phyloP scores from a whole-genome alignment of 2,113 vertebrate genomes.

The Tylochromis polylepis region DNA sequence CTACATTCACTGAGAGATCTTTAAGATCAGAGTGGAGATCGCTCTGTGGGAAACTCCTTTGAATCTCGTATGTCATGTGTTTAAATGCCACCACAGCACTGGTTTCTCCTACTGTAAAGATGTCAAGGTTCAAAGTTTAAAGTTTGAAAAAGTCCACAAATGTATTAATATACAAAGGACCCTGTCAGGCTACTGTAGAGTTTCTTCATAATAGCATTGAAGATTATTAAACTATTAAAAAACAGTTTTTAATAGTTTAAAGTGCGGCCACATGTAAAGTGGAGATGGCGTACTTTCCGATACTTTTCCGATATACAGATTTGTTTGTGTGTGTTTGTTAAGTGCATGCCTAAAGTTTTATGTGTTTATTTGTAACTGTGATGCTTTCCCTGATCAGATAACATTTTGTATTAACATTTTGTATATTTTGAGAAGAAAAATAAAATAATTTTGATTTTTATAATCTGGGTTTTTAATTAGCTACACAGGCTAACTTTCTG shows the following conservation, averaged over 20 bases:
- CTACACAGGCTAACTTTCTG: not conserved
- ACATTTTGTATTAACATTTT: not conserved
- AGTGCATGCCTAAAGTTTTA: not conserved
- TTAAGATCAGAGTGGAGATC: not conserved
- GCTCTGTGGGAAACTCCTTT: not conserved
- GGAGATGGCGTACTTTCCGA: not conserved
- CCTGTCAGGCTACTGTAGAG: not conserved
- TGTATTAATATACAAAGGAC: not conserved
- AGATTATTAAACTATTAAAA: not conserved
- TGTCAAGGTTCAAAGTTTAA: not conserved
- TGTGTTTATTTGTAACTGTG: not conserved
- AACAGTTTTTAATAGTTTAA: not conserved
- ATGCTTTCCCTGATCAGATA: not conserved
- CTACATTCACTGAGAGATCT: not conserved
- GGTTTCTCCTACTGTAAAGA: not conserved
- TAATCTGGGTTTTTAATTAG: not conserved
- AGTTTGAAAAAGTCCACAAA: not conserved
- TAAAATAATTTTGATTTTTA: not conserved
- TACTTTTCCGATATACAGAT: not conserved
- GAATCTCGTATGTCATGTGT: not conserved
- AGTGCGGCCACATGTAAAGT: not conserved
- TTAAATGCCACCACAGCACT: not conserved
- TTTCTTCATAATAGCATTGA: not conserved
- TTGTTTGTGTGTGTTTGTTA: not conserved
- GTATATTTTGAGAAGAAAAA: not conserved